Evolutionary conservation across 2,888 invertebrate species (phyloP).

Genomic region (Heteromyza rotundicornis): DNA sequence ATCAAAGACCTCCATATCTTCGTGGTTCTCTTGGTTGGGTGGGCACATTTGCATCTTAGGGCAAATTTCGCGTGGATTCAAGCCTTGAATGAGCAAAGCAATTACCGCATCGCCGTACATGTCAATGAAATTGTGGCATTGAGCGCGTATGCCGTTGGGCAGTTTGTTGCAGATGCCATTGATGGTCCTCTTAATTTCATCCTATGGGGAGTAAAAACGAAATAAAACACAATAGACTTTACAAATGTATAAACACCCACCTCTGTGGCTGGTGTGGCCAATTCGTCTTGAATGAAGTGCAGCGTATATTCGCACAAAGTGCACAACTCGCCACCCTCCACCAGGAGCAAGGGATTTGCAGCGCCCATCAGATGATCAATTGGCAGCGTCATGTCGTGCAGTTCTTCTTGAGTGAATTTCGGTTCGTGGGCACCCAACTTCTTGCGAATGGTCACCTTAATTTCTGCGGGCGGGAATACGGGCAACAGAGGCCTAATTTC

Average conservation of each 20-base stretch:
- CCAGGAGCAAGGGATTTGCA: conserved; percentile 48
- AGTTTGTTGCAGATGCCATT: conserved; percentile 74
- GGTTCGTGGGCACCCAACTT: conserved; percentile 54
- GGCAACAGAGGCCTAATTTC: conserved; percentile 72
- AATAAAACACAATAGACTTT: neutral
- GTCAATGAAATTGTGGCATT: conserved; percentile 78
- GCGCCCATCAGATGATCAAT: conserved; percentile 64
- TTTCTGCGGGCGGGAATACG: conserved; percentile 62
- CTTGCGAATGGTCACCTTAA: conserved; percentile 50
- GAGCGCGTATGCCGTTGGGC: conserved; percentile 68
- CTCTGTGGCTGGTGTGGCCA: conserved; percentile 73
- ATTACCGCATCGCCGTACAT: conserved; percentile 82
- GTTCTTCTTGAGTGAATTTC: conserved; percentile 51
- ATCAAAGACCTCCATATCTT: conserved; percentile 67
- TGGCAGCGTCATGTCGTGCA: conserved; percentile 63
- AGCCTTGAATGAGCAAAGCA: conserved; percentile 74
- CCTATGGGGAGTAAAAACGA: conserved; percentile 61
- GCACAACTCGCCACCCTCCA: conserved; percentile 67
- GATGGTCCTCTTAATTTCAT: conserved; percentile 71
- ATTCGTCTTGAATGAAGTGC: conserved; percentile 76
- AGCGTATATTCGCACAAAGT: conserved; percentile 83
- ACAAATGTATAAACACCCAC: conserved; percentile 34
- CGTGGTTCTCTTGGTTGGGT: conserved; percentile 54
- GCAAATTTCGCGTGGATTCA: conserved; percentile 65
- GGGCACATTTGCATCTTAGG: conserved; percentile 76